phyloP scores from a whole-genome alignment of 2,797 vertebrate genomes.

The Sebastes iracundus region DNA sequence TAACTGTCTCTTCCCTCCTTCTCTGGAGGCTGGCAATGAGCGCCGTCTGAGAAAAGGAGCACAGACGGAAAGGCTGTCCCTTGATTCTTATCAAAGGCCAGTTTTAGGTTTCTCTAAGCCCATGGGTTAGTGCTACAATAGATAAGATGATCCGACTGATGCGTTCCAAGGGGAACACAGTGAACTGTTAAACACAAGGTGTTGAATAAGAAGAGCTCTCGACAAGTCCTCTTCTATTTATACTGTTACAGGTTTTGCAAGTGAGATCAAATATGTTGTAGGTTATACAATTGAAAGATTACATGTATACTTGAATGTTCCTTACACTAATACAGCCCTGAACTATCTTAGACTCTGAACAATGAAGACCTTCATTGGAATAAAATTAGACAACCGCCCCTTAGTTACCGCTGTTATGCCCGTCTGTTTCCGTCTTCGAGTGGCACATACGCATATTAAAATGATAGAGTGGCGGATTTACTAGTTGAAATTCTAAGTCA shows the following conservation, averaged over 20 bases:
- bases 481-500: background rate
- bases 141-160: conserved; percentile 41
- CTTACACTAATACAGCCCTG: background rate
- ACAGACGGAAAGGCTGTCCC: conserved; percentile 47
- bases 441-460: background rate
- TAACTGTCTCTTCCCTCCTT: conserved; percentile 57
- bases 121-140: conserved; percentile 46
- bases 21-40: conserved; percentile 40
- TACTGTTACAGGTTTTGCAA: background rate
- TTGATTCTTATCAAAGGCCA: conserved; percentile 62
- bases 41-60: conserved; percentile 34
- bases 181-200: conserved; percentile 30
- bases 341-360: background rate
- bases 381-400: background rate
- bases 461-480: background rate
- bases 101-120: conserved; percentile 63
- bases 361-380: background rate
- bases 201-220: conserved; percentile 3
- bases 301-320: background rate
- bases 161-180: conserved; percentile 5
- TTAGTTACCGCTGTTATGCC: background rate
- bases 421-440: background rate
- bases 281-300: background rate
- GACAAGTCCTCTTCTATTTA: background rate
- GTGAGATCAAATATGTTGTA: background rate